These are phyloP conservation scores for Chelonus formosanus DNA, from an alignment of 2,888 invertebrate genomes.

Conservation along the genomic window DNA sequence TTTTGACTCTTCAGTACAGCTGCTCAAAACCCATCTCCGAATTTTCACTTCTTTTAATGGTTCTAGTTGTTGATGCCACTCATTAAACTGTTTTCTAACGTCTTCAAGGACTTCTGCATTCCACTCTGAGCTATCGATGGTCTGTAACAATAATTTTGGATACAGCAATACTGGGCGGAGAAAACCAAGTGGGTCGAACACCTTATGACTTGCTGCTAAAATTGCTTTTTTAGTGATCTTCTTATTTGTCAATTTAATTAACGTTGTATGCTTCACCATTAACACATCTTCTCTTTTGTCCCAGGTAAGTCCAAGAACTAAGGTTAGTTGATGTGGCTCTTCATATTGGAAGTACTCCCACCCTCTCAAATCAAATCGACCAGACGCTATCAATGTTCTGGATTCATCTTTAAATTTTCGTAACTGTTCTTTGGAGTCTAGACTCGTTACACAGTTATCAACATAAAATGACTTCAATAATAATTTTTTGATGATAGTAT, in stretches of 20 bases:
- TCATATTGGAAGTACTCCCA: conserved; percentile 35
- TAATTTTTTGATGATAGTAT: no score
- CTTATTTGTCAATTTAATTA: conserved; percentile 5
- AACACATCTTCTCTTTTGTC: conserved; percentile 36
- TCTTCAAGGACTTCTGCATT: conserved; percentile 33
- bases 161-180: no score
- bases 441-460: conserved; percentile 19
- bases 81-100: conserved; percentile 34
- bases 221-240: conserved; percentile 41
- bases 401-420: conserved; percentile 26
- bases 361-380: conserved; percentile 41
- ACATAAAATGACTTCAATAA: not conserved
- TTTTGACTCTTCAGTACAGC: no score
- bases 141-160: conserved; percentile 26
- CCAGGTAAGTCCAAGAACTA: conserved; percentile 37
- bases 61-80: conserved; percentile 30
- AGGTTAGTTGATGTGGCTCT: conserved; percentile 21
- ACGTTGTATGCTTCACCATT: conserved; percentile 21
- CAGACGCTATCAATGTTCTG: conserved; percentile 31
- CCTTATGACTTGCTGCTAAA: conserved; percentile 38
- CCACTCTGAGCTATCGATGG: conserved; percentile 30
- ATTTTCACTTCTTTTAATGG: not conserved
- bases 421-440: conserved; percentile 29
- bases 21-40: no score
- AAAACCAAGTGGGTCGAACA: conserved; percentile 42